Evolutionary conservation across 2,888 invertebrate species (phyloP).

Genomic region (Pyrrhia umbra): DNA sequence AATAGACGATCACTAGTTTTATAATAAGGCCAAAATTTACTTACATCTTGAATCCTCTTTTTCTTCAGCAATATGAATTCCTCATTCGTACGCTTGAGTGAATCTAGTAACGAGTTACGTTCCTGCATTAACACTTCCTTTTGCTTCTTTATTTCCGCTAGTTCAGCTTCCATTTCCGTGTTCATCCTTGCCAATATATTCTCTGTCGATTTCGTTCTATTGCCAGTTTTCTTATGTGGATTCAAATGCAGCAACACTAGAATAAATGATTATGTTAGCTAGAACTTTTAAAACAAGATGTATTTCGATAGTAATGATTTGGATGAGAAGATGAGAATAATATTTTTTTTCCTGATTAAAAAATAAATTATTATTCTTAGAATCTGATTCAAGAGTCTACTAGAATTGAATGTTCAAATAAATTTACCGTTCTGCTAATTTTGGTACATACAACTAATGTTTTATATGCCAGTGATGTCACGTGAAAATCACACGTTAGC

Average conservation of each 20-base stretch:
- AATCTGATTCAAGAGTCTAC: background rate
- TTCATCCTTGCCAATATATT: constrained; percentile 81
- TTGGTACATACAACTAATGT: constrained; percentile 32
- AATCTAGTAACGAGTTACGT: constrained; percentile 91
- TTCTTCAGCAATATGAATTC: constrained; percentile 94
- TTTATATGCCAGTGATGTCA: constrained; percentile 50
- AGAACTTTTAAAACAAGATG: background rate
- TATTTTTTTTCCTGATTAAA: too few relatives aligned
- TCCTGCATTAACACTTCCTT: constrained; percentile 87
- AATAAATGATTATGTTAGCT: constrained; percentile 46
- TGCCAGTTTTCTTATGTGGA: constrained; percentile 79
- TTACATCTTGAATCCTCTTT: constrained; percentile 95
- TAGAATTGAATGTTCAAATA: background rate
- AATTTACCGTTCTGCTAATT: constrained; percentile 21
- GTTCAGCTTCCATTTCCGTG: constrained; percentile 84
- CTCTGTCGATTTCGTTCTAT: constrained; percentile 82
- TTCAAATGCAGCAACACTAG: constrained; percentile 82
- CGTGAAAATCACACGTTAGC: constrained; percentile 42
- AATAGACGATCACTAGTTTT: too few relatives aligned
- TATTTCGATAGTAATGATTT: too few relatives aligned
- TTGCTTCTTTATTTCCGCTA: constrained; percentile 82
- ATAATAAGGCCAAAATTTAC: background rate
- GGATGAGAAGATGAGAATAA: background rate
- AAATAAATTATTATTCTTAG: too few relatives aligned
- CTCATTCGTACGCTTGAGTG: constrained; percentile 93